Percentiles rank a stretch among this genome's conserved stretches.
These are phyloP conservation scores for Serranus cabrilla DNA, from an alignment of 2,797 vertebrate genomes.

Conservation along the genomic window DNA sequence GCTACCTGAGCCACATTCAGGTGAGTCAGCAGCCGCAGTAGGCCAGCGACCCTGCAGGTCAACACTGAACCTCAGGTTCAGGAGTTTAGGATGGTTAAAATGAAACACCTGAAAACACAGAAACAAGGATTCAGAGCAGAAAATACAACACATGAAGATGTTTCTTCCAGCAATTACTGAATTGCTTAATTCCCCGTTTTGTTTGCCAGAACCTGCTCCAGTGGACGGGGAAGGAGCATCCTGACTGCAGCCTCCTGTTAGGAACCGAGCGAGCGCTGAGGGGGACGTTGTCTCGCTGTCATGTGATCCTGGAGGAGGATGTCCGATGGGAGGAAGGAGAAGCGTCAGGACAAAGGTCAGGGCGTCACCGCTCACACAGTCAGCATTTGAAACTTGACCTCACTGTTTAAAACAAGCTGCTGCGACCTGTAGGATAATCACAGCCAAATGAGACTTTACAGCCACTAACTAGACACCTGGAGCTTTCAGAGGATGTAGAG, in stretches of 20 bases:
- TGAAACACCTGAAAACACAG: neutral
- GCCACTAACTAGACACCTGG: too few relatives aligned
- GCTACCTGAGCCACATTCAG: conserved; percentile 86
- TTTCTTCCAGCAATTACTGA: rapidly evolving
- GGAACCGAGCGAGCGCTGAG: conserved; percentile 79
- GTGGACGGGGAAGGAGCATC: conserved; percentile 83
- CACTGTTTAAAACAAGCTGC: too few relatives aligned
- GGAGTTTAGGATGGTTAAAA: neutral
- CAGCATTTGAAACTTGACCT: too few relatives aligned
- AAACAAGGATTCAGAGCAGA: neutral
- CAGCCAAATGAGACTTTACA: too few relatives aligned
- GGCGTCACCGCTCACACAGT: too few relatives aligned
- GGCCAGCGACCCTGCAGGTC: neutral
- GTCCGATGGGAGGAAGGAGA: conserved; percentile 74
- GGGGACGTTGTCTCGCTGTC: conserved; percentile 79
- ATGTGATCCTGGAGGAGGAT: conserved; percentile 79
- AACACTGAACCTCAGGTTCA: neutral
- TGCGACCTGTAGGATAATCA: too few relatives aligned
- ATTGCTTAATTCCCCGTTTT: neutral
- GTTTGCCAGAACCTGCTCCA: conserved; percentile 78
- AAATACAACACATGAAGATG: neutral
- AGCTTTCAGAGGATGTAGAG: too few relatives aligned
- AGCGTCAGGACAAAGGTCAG: conserved; percentile 56
- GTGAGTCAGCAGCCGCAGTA: conserved; percentile 61
- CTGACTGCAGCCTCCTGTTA: conserved; percentile 84